Conservation (phyloP, 2,888 invertebrate species). For the Scaptomyza polygonia region DNA sequence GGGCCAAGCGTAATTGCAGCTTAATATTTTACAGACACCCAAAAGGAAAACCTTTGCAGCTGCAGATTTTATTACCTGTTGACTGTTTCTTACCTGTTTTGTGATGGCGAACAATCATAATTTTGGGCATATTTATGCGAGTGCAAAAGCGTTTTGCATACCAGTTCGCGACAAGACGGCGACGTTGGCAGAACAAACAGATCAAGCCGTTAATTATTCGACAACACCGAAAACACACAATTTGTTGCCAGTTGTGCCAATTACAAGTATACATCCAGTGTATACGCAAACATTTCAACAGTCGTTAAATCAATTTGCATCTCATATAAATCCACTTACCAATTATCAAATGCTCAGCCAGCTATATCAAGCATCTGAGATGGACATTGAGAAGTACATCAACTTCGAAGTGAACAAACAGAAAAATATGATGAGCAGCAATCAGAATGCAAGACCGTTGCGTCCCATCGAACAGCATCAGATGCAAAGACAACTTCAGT, state of each 20-base stretch:
- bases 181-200: conserved; percentile 5
- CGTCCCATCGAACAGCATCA: conserved; percentile 15
- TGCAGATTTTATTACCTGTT: conserved; percentile 26
- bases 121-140: conserved; percentile 23
- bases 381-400: conserved; percentile 59
- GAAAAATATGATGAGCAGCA: conserved; percentile 18
- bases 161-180: conserved; percentile 15
- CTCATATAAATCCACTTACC: background rate
- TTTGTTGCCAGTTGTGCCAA: conserved; percentile 7
- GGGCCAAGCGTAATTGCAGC: conserved; percentile 6
- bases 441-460: background rate
- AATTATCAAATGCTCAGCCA: conserved; percentile 3
- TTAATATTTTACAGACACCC: conserved; percentile 8
- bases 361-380: background rate
- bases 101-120: conserved; percentile 11
- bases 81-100: conserved; percentile 19
- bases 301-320: conserved; percentile 3
- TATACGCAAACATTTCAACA: conserved; percentile 8
- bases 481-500: conserved; percentile 21
- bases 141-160: background rate
- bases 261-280: background rate
- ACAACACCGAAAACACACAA: background rate
- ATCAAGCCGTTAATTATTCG: background rate
- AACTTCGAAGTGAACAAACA: conserved; percentile 52
- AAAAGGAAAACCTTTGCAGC: conserved; percentile 20